Conservation (phyloP, 2,888 invertebrate species). For the Rhamphomyia laevipes region DNA sequence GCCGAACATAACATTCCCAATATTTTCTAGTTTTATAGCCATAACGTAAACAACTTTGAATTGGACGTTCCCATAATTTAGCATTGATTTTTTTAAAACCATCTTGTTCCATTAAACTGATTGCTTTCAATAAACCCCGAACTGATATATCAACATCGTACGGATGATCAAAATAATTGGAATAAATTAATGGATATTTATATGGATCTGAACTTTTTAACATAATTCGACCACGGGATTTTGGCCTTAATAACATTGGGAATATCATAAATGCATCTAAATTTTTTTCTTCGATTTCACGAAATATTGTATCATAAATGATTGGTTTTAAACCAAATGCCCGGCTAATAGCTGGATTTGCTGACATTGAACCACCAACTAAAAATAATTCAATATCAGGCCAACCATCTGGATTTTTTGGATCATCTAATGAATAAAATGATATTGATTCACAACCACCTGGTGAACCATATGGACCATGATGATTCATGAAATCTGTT, state of each 20-base stretch:
- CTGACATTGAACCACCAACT: slow-evolving; percentile 42
- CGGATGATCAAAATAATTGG: slow-evolving; percentile 54
- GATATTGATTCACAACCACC: slow-evolving; percentile 52
- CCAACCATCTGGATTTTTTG: slow-evolving; percentile 39
- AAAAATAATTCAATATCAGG: slow-evolving; percentile 63
- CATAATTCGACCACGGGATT: slow-evolving; percentile 54
- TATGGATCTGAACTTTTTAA: slow-evolving; percentile 51
- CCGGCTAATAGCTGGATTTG: slow-evolving; percentile 33
- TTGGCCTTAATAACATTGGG: slow-evolving; percentile 54
- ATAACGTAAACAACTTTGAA: slow-evolving; percentile 47
- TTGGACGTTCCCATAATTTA: slow-evolving; percentile 40
- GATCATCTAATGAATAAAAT: slow-evolving; percentile 48
- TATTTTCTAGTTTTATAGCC: slow-evolving; percentile 46
- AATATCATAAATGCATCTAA: slow-evolving; percentile 45
- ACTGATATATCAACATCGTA: slow-evolving; percentile 52
- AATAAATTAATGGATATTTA: slow-evolving; percentile 51
- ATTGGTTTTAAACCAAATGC: slow-evolving; percentile 40
- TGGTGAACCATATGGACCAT: slow-evolving; percentile 41
- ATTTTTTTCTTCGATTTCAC: slow-evolving; percentile 29
- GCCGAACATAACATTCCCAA: slow-evolving; percentile 52
- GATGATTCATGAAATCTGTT: slow-evolving; percentile 26
- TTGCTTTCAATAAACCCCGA: slow-evolving; percentile 44
- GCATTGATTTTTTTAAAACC: slow-evolving; percentile 44
- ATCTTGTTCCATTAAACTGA: slow-evolving; percentile 39
- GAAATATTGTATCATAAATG: slow-evolving; percentile 38